Evolutionary conservation across 2,797 vertebrate species (phyloP).

Genomic region (Triplophysa yarkandensis): DNA sequence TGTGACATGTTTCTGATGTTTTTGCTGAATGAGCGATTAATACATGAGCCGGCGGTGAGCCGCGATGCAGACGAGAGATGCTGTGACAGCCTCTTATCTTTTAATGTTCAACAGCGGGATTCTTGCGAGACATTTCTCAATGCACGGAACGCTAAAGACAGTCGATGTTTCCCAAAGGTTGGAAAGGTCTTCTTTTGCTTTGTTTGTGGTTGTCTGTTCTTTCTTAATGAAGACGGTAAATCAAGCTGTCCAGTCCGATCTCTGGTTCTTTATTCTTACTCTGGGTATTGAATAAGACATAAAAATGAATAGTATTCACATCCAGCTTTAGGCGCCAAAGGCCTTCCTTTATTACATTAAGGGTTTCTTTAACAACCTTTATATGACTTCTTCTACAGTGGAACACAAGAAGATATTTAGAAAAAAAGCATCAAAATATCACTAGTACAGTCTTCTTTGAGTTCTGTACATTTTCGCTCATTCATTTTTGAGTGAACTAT

Average conservation of each 20-base stretch:
- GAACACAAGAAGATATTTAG: no score
- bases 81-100: slow-evolving; percentile 1
- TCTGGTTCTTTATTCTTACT: background rate
- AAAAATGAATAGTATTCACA: background rate
- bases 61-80: background rate
- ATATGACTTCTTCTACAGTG: no score
- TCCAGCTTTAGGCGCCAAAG: no score
- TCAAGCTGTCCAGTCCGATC: background rate
- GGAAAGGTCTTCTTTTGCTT: background rate
- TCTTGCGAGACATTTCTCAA: background rate
- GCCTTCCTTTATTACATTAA: background rate
- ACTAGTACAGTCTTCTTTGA: no score
- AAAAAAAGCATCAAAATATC: no score
- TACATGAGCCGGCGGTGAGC: background rate
- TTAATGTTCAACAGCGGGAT: slow-evolving; percentile 26
- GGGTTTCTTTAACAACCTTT: background rate
- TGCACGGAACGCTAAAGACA: background rate
- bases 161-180: background rate
- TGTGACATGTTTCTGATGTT: background rate
- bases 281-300: background rate
- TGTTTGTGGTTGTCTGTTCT: background rate
- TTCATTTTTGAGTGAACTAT: no score
- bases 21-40: background rate
- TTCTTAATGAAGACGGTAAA: background rate
- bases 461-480: no score